These are phyloP conservation scores for Steinernema carpocapsae DNA, from an alignment of 2,888 invertebrate genomes.

Conservation along the genomic window DNA sequence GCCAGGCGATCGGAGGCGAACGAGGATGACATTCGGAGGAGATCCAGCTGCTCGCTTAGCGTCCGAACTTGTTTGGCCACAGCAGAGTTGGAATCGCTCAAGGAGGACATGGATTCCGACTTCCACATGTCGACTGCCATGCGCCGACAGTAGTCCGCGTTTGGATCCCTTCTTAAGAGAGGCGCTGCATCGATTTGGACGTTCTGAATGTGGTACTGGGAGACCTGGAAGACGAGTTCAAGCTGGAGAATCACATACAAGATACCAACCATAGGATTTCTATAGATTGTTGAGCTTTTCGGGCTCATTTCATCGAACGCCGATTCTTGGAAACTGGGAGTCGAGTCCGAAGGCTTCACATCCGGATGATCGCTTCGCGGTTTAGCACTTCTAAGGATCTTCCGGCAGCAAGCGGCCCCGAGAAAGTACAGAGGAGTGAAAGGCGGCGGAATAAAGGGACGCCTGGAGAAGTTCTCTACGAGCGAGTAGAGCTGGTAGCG, in stretches of 20 bases:
- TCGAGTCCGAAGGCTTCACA: conserved; percentile 36
- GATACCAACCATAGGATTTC: conserved; percentile 62
- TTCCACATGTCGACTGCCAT: conserved; percentile 33
- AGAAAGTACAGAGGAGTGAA: conserved; percentile 65
- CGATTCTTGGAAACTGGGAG: background rate
- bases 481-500: conserved; percentile 69
- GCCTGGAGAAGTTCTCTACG: conserved; percentile 65
- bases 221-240: conserved; percentile 14
- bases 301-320: background rate
- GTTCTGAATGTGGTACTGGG: too few relatives aligned
- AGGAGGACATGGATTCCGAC: background rate
- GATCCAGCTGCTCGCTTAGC: conserved; percentile 39
- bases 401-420: conserved; percentile 53
- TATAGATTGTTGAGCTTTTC: conserved; percentile 49
- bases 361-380: conserved; percentile 56
- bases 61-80: background rate
- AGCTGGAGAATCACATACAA: background rate
- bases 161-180: too few relatives aligned
- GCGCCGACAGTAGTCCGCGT: conserved; percentile 18
- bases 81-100: background rate
- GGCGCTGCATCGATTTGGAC: background rate
- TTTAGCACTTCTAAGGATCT: conserved; percentile 37
- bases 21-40: conserved; percentile 30
- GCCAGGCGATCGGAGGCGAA: conserved; percentile 15
- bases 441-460: conserved; percentile 69